Percentiles rank a stretch among this genome's conserved stretches.
phyloP scores from a whole-genome alignment of 1,140 invertebrate species.

The Lasaia peninsularis region DNA sequence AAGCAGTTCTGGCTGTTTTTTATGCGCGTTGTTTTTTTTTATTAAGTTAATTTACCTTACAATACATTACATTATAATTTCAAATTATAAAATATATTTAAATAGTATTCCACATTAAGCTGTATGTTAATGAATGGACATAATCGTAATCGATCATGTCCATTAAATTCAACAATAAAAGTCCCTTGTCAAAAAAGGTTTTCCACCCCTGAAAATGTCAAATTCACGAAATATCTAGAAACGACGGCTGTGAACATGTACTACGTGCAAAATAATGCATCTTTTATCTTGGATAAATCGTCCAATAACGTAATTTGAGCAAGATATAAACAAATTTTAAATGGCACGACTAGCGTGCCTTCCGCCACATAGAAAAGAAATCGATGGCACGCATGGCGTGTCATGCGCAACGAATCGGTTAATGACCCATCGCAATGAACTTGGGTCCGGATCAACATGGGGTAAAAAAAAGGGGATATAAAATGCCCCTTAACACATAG shows the following conservation, averaged over 20 bases:
- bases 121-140: not conserved
- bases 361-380: not conserved
- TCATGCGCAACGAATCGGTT: not conserved
- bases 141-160: not conserved
- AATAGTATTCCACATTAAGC: slow-evolving; percentile 8
- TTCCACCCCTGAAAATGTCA: not conserved
- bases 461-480: no score
- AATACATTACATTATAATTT: slow-evolving; percentile 6
- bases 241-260: not conserved
- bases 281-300: not conserved
- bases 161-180: slow-evolving; percentile 10
- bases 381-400: not conserved
- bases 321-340: no score
- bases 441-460: no score
- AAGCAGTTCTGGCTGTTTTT: not conserved
- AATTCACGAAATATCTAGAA: not conserved
- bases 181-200: not conserved
- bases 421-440: no score
- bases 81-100: slow-evolving; percentile 9
- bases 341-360: not conserved
- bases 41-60: not conserved
- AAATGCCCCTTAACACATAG: no score
- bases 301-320: not conserved
- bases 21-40: not conserved
- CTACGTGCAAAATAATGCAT: not conserved